Conservation (phyloP, 2,888 invertebrate genomes). For the Hoplodrina ambigua region DNA sequence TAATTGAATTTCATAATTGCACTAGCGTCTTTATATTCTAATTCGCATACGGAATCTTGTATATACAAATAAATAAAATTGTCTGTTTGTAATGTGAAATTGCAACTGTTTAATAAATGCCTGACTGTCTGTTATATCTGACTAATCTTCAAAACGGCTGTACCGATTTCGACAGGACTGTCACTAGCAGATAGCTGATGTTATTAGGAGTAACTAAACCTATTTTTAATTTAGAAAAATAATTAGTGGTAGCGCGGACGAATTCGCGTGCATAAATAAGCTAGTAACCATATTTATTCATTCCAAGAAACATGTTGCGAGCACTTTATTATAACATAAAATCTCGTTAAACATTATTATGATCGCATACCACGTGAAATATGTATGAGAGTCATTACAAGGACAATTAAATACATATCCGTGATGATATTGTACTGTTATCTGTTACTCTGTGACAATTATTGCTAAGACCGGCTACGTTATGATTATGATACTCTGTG, state of each 20-base stretch:
- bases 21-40: slow-evolving; percentile 25
- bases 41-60: slow-evolving; percentile 13
- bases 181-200: too few species aligned
- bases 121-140: too few species aligned
- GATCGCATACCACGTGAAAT: slow-evolving; percentile 33
- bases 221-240: too few species aligned
- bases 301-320: slow-evolving; percentile 16
- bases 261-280: too few species aligned
- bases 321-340: slow-evolving; percentile 38
- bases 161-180: too few species aligned
- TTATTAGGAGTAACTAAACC: too few species aligned
- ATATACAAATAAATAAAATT: too few species aligned
- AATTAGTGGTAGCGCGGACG: too few species aligned
- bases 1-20: slow-evolving; percentile 29
- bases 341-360: slow-evolving; percentile 35
- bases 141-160: too few species aligned
- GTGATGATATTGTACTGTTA: slow-evolving; percentile 53
- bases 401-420: slow-evolving; percentile 49
- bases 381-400: slow-evolving; percentile 49
- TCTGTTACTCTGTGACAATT: slow-evolving; percentile 48
- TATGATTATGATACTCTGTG: slow-evolving; percentile 33
- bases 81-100: too few species aligned
- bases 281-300: background rate
- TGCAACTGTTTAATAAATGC: too few species aligned
- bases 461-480: slow-evolving; percentile 45